A percentile compares a stretch with the other conserved stretches of the same genome.
Evolutionary conservation across 2,888 invertebrate species (phyloP).

Genomic region (Axea sp.): DNA sequence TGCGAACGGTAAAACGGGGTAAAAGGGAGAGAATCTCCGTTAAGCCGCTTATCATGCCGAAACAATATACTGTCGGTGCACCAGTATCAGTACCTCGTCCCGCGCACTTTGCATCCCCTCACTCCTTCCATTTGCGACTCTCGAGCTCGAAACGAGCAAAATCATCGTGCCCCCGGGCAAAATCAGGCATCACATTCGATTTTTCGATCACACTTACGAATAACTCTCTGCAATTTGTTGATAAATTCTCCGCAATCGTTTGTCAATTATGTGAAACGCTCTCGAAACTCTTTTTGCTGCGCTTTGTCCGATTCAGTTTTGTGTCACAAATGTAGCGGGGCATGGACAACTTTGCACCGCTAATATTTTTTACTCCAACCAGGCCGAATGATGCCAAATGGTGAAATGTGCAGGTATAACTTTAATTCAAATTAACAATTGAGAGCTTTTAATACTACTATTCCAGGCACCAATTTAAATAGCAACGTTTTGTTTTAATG

Average conservation of each 20-base stretch:
- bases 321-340: background rate
- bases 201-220: constrained; percentile 63
- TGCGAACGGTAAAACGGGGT: constrained; percentile 58
- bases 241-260: constrained; percentile 55
- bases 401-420: too few relatives aligned
- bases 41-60: constrained; percentile 80
- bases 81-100: constrained; percentile 77
- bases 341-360: too few relatives aligned
- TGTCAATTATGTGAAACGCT: constrained; percentile 51
- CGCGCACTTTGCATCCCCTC: constrained; percentile 45
- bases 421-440: too few relatives aligned
- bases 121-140: constrained; percentile 72
- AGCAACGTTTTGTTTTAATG: too few relatives aligned
- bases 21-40: constrained; percentile 74
- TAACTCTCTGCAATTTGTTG: constrained; percentile 55
- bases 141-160: constrained; percentile 73
- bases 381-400: too few relatives aligned
- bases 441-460: too few relatives aligned
- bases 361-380: too few relatives aligned
- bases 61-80: constrained; percentile 79
- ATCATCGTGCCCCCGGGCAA: constrained; percentile 68
- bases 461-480: too few relatives aligned
- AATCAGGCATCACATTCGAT: constrained; percentile 61
- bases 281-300: constrained; percentile 28
- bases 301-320: constrained; percentile 5